A percentile compares a stretch with the other conserved stretches of the same genome.
phyloP scores from a whole-genome alignment of 2,888 invertebrate genomes.

The Agriopis marginaria region DNA sequence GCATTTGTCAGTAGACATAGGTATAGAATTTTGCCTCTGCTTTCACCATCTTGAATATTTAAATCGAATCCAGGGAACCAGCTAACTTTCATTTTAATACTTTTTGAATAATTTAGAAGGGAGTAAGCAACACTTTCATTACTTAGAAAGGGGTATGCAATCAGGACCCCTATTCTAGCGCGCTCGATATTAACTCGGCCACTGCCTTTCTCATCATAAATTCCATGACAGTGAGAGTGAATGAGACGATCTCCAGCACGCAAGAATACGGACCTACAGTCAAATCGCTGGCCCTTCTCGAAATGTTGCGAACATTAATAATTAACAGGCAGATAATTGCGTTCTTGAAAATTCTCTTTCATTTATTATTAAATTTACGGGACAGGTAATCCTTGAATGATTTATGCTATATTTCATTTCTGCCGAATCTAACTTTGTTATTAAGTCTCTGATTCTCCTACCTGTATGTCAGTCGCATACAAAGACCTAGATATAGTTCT shows the following conservation, averaged over 20 bases:
- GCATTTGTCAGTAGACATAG: background rate
- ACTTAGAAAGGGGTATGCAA: slow-evolving; percentile 50
- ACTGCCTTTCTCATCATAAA: background rate
- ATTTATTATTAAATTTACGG: slow-evolving; percentile 63
- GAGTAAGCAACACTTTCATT: slow-evolving; percentile 48
- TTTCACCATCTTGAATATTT: slow-evolving; percentile 29
- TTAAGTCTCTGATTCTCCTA: too few species aligned
- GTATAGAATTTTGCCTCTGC: background rate
- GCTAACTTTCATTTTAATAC: slow-evolving; percentile 42
- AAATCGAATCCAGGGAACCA: slow-evolving; percentile 15
- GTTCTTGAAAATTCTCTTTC: slow-evolving; percentile 53
- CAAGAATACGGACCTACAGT: slow-evolving; percentile 34
- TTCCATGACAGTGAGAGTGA: background rate
- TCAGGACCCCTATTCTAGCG: slow-evolving; percentile 34
- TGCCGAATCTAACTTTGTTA: background rate
- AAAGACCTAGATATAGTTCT: too few species aligned
- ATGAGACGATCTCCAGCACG: background rate
- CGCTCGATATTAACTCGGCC: background rate
- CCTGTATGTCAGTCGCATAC: too few species aligned
- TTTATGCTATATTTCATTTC: slow-evolving; percentile 30
- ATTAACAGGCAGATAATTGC: slow-evolving; percentile 67
- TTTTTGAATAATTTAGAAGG: slow-evolving; percentile 46
- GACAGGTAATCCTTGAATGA: slow-evolving; percentile 57
- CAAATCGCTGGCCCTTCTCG: slow-evolving; percentile 60
- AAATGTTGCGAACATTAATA: slow-evolving; percentile 62